Evolutionary conservation across 2,797 vertebrate genomes (phyloP), one percentile per base, ranked within the genome.

Genomic region (Sebastes matsubarae): DNA sequence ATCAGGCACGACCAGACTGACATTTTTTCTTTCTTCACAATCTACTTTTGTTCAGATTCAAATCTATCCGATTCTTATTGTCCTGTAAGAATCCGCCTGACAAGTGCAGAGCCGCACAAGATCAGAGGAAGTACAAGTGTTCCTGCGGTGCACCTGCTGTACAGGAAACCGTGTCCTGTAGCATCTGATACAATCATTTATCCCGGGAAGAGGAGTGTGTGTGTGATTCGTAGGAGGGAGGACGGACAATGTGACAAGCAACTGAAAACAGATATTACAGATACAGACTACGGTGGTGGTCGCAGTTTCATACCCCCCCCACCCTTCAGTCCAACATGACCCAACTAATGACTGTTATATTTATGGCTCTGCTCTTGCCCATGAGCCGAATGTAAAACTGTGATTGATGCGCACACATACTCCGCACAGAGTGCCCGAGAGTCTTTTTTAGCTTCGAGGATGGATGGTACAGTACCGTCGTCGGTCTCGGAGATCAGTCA

Each of bases 341-440:
- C 59, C 30, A 13, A 18, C 77, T 72, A 52, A 83, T 68, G 71
- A 30, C n/a, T 18, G 29, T 2, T 64, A 24, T 65, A 82, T 78
- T n/a, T 68, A 30, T 52, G 50, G 12, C 29, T 63, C 30, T 55
- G 32, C 73, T 81, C 32, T 67, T n/a, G 38, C 27, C 12, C 38
- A 25, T 58, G 12, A 68, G 60, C 52, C 52, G 16, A 61, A 50
- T 65, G 22, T 18, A 10, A 66, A 76, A 67, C 59, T 42, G n/a
- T 32, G 65, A 70, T 69, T 69, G 54, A 68, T 59, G 8, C 57
- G 16, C 50, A n/a, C 11, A 13, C 57, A 18, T 42, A 16, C 58
- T 8, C 54, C 4, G 4, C 42, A 38, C 27, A 42, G 8, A 9
- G 38, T 16, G 13, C 29, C 58, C 2, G 3, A 30, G 71, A 55